A percentile compares a stretch with the other conserved stretches of the same genome.
These are phyloP conservation scores for Diaperis boleti DNA, from an alignment of 2,888 invertebrate species.

Conservation along the genomic window DNA sequence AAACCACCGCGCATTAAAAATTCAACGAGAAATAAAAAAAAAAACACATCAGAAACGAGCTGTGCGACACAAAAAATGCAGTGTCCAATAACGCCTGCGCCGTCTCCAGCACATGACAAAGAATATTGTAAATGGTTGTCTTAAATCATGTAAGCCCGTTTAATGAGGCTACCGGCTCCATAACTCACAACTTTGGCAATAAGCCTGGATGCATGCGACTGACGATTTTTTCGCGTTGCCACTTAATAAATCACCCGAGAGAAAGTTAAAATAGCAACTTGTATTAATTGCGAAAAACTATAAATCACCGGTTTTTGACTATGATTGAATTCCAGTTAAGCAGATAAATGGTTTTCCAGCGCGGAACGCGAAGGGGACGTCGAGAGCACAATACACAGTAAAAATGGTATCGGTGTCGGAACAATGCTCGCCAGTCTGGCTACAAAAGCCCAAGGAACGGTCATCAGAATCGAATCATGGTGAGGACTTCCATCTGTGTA, in stretches of 20 bases:
- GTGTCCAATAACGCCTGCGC: too few species aligned
- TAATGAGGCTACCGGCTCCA: conserved; percentile 32
- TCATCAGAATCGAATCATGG: conserved; percentile 57
- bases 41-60: too few species aligned
- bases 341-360: conserved; percentile 58
- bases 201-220: conserved; percentile 35
- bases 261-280: conserved; percentile 42
- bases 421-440: conserved; percentile 54
- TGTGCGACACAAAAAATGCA: too few species aligned
- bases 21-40: too few species aligned
- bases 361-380: conserved; percentile 43
- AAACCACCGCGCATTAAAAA: too few species aligned
- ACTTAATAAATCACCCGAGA: conserved; percentile 42
- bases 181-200: conserved; percentile 45
- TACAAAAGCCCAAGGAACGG: conserved; percentile 52
- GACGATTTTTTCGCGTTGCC: conserved; percentile 27
- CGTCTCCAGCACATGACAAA: conserved; percentile 6
- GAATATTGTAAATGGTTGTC: conserved; percentile 9
- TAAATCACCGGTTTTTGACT: conserved; percentile 56
- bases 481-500: conserved; percentile 46
- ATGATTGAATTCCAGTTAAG: conserved; percentile 61
- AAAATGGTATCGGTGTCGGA: conserved; percentile 54
- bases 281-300: conserved; percentile 45
- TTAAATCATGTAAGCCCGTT: conserved; percentile 34
- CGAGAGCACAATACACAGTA: conserved; percentile 52